phyloP scores from a whole-genome alignment of 92 coral and sea anemone genomes.

The Palythoa heliodiscus region DNA sequence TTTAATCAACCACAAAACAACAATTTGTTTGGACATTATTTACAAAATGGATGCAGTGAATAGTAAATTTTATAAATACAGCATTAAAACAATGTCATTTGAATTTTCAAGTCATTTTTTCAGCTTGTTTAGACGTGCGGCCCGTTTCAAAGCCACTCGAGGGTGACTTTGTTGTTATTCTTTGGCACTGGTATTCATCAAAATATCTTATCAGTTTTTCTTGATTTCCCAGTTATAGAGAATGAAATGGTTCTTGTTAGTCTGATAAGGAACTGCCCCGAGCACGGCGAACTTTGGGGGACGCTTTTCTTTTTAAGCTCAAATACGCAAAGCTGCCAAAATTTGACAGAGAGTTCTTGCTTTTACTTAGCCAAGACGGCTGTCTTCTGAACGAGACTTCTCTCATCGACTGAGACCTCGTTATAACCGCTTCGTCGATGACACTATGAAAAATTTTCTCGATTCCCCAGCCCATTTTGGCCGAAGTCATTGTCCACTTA shows the following conservation, averaged over 20 bases:
- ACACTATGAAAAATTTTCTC: conserved; percentile 70
- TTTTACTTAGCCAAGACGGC: conserved; percentile 67
- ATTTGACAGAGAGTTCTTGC: conserved; percentile 33
- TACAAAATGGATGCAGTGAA: no score
- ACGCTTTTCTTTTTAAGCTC: conserved; percentile 25
- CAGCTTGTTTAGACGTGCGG: neutral
- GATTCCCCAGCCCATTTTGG: conserved; percentile 79
- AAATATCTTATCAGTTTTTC: neutral
- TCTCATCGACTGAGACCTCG: conserved; percentile 35
- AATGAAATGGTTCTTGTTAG: neutral
- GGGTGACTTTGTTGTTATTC: neutral
- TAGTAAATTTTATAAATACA: no score
- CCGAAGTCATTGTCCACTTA: conserved; percentile 78
- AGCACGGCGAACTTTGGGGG: neutral
- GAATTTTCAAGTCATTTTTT: no score
- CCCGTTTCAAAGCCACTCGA: neutral
- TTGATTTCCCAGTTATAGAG: neutral
- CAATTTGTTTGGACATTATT: no score
- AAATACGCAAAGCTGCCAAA: conserved; percentile 32
- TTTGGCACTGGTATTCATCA: neutral
- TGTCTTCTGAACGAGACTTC: conserved; percentile 48
- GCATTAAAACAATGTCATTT: no score
- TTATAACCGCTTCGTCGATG: conserved; percentile 62
- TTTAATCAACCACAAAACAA: no score
- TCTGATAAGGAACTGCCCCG: neutral